phyloP scores from a whole-genome alignment of 1,140 invertebrate species.

The Sitophilus oryzae region DNA sequence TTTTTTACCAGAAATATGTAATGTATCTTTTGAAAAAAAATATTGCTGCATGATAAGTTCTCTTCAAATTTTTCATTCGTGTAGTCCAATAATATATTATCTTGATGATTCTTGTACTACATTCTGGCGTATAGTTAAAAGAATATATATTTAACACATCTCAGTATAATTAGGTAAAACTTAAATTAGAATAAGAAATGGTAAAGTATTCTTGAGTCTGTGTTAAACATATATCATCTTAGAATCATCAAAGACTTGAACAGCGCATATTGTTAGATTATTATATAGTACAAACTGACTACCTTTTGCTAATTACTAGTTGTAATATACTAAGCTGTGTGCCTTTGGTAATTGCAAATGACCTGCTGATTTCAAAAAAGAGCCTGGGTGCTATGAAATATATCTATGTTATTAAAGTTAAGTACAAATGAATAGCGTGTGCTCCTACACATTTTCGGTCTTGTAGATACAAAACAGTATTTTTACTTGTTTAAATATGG shows the following conservation, averaged over 20 bases:
- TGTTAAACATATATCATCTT: conserved; percentile 2
- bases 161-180: neutral
- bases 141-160: neutral
- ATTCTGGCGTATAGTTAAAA: neutral
- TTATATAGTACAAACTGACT: conserved; percentile 45
- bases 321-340: conserved; percentile 45
- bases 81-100: neutral
- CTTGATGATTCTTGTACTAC: neutral
- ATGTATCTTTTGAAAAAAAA: no score
- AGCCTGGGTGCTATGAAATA: conserved; percentile 42
- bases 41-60: no score
- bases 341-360: conserved; percentile 46
- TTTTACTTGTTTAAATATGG: neutral
- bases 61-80: conserved; percentile 2
- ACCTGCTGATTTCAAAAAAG: conserved; percentile 43
- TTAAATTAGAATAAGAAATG: no score
- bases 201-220: no score
- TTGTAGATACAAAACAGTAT: neutral
- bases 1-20: neutral
- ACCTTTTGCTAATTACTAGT: conserved; percentile 46
- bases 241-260: neutral
- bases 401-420: conserved; percentile 37
- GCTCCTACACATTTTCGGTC: conserved; percentile 8
- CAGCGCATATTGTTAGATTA: conserved; percentile 40
- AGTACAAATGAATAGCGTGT: conserved; percentile 25